Percentiles rank a stretch among this genome's conserved stretches.
phyloP scores from a whole-genome alignment of 2,888 invertebrate species.

The Conomelus anceps region DNA sequence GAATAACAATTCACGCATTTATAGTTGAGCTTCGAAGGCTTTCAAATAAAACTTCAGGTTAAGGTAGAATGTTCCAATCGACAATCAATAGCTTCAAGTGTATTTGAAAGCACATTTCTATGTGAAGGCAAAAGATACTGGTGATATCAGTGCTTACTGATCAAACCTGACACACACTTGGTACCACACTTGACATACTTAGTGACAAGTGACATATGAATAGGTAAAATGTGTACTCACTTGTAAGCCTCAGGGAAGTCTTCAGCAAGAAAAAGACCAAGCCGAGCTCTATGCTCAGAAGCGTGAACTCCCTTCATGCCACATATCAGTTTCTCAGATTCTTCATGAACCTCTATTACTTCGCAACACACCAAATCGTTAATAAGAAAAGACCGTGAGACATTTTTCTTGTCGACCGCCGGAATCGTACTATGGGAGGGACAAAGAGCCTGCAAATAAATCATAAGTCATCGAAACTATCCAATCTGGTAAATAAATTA shows the following conservation, averaged over 20 bases:
- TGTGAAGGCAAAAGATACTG: neutral
- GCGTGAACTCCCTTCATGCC: conserved; percentile 76
- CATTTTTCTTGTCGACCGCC: conserved; percentile 72
- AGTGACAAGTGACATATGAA: neutral
- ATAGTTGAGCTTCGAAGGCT: neutral
- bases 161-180: neutral
- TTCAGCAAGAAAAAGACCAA: conserved; percentile 75
- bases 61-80: no score
- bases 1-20: neutral
- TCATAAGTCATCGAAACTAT: neutral
- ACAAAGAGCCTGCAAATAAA: conserved; percentile 41
- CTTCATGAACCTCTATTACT: conserved; percentile 77
- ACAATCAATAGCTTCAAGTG: no score
- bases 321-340: conserved; percentile 79
- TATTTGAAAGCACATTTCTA: neutral
- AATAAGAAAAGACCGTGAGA: conserved; percentile 67
- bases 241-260: conserved; percentile 78
- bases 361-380: conserved; percentile 84
- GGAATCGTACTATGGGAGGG: conserved; percentile 59
- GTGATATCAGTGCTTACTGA: neutral
- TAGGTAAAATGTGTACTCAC: conserved; percentile 50
- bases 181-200: neutral
- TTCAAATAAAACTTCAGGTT: no score
- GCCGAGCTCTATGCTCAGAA: conserved; percentile 61
- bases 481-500: neutral